Evolutionary conservation across 2,888 invertebrate genomes (phyloP).

Genomic region (Adineta ricciae): DNA sequence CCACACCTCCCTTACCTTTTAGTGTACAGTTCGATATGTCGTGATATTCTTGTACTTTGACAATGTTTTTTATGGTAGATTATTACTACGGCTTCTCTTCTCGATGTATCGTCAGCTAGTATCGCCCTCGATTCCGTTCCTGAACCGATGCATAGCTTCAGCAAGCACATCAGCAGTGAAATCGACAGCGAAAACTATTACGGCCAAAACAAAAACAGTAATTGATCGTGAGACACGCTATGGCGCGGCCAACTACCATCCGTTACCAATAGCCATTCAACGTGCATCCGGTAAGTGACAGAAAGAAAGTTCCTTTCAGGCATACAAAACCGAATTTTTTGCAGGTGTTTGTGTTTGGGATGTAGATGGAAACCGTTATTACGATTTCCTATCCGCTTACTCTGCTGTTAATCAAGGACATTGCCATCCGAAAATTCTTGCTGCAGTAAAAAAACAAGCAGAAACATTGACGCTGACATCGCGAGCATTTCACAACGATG

Average conservation of each 20-base stretch:
- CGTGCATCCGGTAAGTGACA: slow-evolving; percentile 66
- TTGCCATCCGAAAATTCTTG: slow-evolving; percentile 74
- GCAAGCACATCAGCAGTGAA: background rate
- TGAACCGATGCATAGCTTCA: background rate
- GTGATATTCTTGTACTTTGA: too few relatives aligned
- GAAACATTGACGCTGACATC: slow-evolving; percentile 71
- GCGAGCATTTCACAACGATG: slow-evolving; percentile 78
- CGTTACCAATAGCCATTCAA: slow-evolving; percentile 79
- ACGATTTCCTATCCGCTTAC: slow-evolving; percentile 83
- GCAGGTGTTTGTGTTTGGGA: slow-evolving; percentile 81
- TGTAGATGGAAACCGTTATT: slow-evolving; percentile 78
- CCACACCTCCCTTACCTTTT: too few relatives aligned
- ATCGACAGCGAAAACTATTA: background rate
- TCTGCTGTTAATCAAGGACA: slow-evolving; percentile 88
- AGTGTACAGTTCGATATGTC: too few relatives aligned
- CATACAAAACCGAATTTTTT: background rate
- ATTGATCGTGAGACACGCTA: slow-evolving; percentile 71
- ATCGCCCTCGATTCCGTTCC: background rate
- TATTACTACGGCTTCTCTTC: too few relatives aligned
- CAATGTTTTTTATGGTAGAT: too few relatives aligned
- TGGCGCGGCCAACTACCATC: slow-evolving; percentile 91
- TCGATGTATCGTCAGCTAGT: background rate
- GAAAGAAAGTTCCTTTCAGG: background rate
- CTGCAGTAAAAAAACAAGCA: slow-evolving; percentile 53
- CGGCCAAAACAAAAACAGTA: slow-evolving; percentile 43